These are phyloP conservation scores for Drosophila kikkawai DNA, from an alignment of 1,140 invertebrate species.

Conservation along the genomic window DNA sequence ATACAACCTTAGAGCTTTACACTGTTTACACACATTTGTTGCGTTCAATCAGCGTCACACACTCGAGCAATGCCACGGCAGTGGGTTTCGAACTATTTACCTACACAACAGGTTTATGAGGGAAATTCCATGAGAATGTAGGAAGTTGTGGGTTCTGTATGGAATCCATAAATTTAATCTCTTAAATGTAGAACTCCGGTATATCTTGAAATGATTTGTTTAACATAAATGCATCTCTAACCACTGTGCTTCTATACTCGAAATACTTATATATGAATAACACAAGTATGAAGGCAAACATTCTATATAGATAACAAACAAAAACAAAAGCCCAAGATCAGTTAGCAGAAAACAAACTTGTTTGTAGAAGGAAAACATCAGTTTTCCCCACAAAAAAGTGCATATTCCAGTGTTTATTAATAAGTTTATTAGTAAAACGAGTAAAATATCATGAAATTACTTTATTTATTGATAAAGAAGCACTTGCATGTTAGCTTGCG, in stretches of 20 bases:
- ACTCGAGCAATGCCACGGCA: slow-evolving; percentile 19
- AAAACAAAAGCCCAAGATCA: slow-evolving; percentile 32
- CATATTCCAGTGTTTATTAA: not conserved
- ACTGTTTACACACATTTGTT: slow-evolving; percentile 53
- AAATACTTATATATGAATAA: slow-evolving; percentile 29
- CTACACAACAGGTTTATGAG: not conserved
- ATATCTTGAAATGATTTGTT: not conserved
- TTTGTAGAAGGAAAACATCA: not conserved
- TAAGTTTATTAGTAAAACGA: slow-evolving; percentile 15
- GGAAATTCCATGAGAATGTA: not conserved
- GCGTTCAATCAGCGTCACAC: slow-evolving; percentile 54
- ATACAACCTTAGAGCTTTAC: slow-evolving; percentile 47
- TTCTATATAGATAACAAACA: slow-evolving; percentile 44
- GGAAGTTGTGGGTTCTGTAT: not conserved
- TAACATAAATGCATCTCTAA: not conserved
- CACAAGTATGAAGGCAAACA: slow-evolving; percentile 45
- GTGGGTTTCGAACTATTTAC: slow-evolving; percentile 8
- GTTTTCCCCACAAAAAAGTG: not conserved
- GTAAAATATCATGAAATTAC: slow-evolving; percentile 13
- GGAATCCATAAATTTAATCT: not conserved
- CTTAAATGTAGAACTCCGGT: not conserved
- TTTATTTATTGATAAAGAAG: slow-evolving; percentile 31
- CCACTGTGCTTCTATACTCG: slow-evolving; percentile 44
- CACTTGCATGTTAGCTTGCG: not conserved
- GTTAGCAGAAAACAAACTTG: slow-evolving; percentile 16